A percentile compares a stretch with the other conserved stretches of the same genome.
Conservation (phyloP, 2,888 invertebrate genomes). For the Aspidiotus rigidus region DNA sequence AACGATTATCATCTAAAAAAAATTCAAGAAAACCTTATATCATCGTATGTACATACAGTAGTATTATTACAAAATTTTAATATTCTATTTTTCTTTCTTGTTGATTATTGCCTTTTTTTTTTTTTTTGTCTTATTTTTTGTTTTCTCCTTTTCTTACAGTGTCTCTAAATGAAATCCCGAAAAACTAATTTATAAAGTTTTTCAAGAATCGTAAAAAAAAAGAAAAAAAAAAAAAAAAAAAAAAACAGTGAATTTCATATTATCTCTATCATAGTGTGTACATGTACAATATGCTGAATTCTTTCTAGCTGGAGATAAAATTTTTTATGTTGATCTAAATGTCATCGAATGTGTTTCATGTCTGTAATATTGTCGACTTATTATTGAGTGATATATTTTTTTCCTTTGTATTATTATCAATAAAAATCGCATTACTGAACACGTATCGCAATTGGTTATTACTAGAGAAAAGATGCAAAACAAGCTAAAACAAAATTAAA, state of each 20-base stretch:
- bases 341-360: background rate
- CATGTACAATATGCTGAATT: too few species aligned
- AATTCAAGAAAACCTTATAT: too few species aligned
- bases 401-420: background rate
- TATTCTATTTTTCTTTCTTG: background rate
- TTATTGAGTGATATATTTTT: background rate
- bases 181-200: background rate
- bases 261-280: too few species aligned
- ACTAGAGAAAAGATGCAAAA: too few species aligned
- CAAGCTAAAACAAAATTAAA: too few species aligned
- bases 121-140: background rate
- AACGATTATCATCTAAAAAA: too few species aligned
- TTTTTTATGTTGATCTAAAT: background rate
- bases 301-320: too few species aligned
- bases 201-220: background rate
- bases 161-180: background rate
- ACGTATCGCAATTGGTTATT: too few species aligned
- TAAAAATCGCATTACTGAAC: background rate
- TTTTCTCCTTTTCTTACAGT: too few species aligned
- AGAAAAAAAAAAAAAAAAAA: background rate
- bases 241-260: too few species aligned
- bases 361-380: background rate
- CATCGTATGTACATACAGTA: background rate
- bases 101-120: background rate
- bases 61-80: background rate